These are phyloP conservation scores for Smittia sp. DNA, from an alignment of 2,888 invertebrate genomes.

Conservation along the genomic window DNA sequence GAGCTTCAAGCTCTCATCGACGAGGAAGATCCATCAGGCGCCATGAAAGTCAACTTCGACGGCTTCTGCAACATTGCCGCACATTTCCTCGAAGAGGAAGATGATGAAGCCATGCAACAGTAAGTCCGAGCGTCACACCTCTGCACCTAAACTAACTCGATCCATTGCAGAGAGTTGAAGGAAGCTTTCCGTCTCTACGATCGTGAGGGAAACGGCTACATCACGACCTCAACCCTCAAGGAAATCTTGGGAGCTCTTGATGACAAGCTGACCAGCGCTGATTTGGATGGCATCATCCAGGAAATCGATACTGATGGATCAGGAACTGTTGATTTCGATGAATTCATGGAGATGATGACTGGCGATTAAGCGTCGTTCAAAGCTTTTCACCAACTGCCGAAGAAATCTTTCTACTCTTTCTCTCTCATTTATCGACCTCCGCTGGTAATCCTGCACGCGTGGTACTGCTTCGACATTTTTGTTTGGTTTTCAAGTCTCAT, in stretches of 20 bases:
- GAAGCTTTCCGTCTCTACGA: constrained; percentile 97
- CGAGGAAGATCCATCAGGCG: constrained; percentile 86
- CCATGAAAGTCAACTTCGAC: constrained; percentile 74
- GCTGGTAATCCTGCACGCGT: too few relatives aligned
- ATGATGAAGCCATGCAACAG: constrained; percentile 93
- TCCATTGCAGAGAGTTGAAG: constrained; percentile 68
- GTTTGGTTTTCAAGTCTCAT: too few relatives aligned
- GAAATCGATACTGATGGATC: constrained; percentile 98
- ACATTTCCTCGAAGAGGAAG: constrained; percentile 93
- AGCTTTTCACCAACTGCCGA: background rate
- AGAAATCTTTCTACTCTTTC: background rate
- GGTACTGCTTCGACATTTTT: too few relatives aligned
- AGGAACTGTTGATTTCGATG: constrained; percentile 98
- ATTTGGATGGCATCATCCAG: constrained; percentile 94
- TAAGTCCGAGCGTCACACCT: background rate
- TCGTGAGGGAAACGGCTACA: constrained; percentile 93
- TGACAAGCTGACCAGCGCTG: constrained; percentile 87
- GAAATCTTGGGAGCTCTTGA: constrained; percentile 92
- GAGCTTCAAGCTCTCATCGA: constrained; percentile 85
- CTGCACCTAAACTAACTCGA: constrained; percentile 40
- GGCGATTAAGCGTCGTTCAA: constrained; percentile 53
- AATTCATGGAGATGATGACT: constrained; percentile 95
- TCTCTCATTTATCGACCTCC: background rate
- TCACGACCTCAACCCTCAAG: constrained; percentile 84
- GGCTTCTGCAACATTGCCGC: constrained; percentile 90